These are phyloP conservation scores for Pogona vitticeps DNA, from an alignment of 2,113 vertebrate genomes.

Conservation along the genomic window DNA sequence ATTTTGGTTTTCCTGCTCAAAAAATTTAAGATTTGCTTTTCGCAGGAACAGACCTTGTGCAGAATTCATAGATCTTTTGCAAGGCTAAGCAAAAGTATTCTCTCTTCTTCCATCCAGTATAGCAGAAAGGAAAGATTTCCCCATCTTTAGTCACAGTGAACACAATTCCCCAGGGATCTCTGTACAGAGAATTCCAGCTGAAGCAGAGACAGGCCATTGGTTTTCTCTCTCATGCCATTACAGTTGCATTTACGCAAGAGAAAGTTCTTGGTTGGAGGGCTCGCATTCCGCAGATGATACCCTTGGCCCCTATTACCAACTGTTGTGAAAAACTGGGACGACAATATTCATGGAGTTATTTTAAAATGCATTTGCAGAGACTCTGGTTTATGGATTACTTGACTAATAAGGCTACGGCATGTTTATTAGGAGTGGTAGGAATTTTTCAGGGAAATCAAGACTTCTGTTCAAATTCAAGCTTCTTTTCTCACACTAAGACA, in stretches of 20 bases:
- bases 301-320: conserved; percentile 43
- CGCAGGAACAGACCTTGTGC: background rate
- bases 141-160: background rate
- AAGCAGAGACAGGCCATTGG: background rate
- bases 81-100: background rate
- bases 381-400: conserved; percentile 48
- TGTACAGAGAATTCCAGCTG: background rate
- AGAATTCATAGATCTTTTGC: background rate
- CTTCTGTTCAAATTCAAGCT: conserved; percentile 60
- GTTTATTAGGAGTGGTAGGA: conserved; percentile 56
- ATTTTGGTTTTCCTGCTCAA: background rate
- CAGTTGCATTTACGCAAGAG: background rate
- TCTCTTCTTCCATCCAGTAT: conserved; percentile 62
- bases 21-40: background rate
- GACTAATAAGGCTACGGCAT: conserved; percentile 6
- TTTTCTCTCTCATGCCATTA: background rate
- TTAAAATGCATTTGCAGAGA: conserved; percentile 50
- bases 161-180: background rate
- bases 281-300: conserved; percentile 50
- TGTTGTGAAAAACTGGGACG: conserved; percentile 29
- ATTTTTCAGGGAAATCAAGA: conserved; percentile 37
- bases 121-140: conserved; percentile 39
- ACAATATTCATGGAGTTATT: conserved; percentile 38
- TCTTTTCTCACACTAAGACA: conserved; percentile 56
- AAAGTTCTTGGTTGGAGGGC: conserved; percentile 16